Percentiles rank a stretch among this genome's conserved stretches.
These are phyloP conservation scores for Epistrophe eligans DNA, from an alignment of 2,888 invertebrate species.

Conservation along the genomic window DNA sequence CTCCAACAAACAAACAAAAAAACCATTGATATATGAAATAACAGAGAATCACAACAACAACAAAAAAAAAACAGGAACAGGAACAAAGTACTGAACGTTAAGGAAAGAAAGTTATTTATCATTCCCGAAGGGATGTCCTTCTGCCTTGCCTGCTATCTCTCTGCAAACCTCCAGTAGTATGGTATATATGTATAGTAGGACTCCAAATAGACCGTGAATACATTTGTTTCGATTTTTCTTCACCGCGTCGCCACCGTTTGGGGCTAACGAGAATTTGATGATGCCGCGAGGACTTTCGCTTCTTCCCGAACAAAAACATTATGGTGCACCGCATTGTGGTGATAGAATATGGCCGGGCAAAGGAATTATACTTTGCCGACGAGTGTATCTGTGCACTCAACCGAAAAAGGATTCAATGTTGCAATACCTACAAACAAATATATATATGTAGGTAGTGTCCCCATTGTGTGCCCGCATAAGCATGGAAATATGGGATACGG, in stretches of 20 bases:
- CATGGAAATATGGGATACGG: conserved; percentile 46
- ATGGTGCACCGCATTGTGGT: conserved; percentile 72
- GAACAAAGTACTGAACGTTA: conserved; percentile 41
- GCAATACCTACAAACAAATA: conserved; percentile 9
- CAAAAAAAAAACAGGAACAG: background rate
- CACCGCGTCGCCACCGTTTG: conserved; percentile 55
- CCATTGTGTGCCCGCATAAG: conserved; percentile 26
- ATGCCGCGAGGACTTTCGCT: conserved; percentile 78
- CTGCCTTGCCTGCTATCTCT: background rate
- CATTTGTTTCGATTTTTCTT: conserved; percentile 74
- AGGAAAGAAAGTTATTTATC: conserved; percentile 73
- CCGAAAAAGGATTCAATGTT: conserved; percentile 68
- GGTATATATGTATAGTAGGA: background rate
- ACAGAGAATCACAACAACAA: background rate
- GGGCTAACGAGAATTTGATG: conserved; percentile 80
- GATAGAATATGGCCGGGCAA: conserved; percentile 50
- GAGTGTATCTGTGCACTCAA: conserved; percentile 69
- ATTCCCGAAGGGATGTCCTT: conserved; percentile 70
- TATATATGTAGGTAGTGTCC: conserved; percentile 15
- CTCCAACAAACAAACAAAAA: conserved; percentile 21
- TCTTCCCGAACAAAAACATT: conserved; percentile 43
- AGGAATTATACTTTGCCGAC: conserved; percentile 63
- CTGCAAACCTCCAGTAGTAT: background rate
- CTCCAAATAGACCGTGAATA: conserved; percentile 62
- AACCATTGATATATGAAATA: background rate